These are phyloP conservation scores for Papilio gigon DNA, from an alignment of 2,888 invertebrate species.

Conservation along the genomic window DNA sequence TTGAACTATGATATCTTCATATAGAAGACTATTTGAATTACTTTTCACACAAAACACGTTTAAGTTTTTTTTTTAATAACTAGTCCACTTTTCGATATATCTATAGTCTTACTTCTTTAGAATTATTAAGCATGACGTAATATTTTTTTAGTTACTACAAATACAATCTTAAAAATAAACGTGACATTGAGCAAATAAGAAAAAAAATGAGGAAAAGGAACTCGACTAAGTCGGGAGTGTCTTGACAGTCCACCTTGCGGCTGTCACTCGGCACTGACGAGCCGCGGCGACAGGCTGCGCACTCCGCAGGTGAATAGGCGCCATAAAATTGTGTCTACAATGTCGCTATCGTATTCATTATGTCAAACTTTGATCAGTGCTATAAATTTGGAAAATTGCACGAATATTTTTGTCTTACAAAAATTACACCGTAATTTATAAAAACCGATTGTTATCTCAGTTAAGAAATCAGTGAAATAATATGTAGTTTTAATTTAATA, in stretches of 20 bases:
- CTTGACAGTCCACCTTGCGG: constrained; percentile 58
- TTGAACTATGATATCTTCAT: no score
- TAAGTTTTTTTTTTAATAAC: no score
- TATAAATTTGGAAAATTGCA: neutral
- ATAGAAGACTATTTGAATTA: no score
- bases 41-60: no score
- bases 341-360: neutral
- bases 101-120: neutral
- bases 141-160: neutral
- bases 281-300: constrained; percentile 38
- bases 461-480: no score
- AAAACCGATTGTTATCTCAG: neutral
- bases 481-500: no score
- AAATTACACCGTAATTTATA: neutral
- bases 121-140: neutral
- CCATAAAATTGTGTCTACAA: constrained; percentile 18
- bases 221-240: constrained; percentile 48
- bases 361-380: neutral
- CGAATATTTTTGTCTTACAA: neutral
- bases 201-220: constrained; percentile 46
- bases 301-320: constrained; percentile 42
- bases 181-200: constrained; percentile 10
- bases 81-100: no score
- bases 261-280: constrained; percentile 46
- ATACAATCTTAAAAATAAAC: neutral